Conservation (phyloP, 2,888 invertebrate species). For the Lasioglossum zephyrum region DNA sequence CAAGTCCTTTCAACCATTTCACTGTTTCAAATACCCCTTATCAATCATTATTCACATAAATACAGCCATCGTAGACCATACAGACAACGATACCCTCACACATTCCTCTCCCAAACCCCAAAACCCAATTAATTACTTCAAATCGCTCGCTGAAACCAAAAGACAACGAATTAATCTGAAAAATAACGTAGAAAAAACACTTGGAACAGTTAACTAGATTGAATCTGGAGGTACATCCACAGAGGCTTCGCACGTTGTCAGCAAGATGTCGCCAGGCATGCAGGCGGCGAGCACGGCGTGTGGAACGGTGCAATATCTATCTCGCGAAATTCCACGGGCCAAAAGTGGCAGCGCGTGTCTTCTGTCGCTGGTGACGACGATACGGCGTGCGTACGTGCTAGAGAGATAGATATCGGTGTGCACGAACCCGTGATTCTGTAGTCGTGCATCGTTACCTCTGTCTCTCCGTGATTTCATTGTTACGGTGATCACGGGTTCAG, state of each 20-base stretch:
- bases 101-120: no score
- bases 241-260: not conserved
- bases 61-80: no score
- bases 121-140: no score
- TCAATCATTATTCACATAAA: no score
- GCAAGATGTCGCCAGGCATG: constrained; percentile 50
- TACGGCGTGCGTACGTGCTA: constrained; percentile 38
- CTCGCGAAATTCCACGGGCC: constrained; percentile 64
- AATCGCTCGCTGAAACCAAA: no score
- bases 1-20: no score
- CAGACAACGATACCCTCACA: no score
- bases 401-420: constrained; percentile 17
- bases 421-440: constrained; percentile 7
- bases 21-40: no score
- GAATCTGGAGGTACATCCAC: not conserved
- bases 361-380: constrained; percentile 49
- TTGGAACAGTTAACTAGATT: not conserved
- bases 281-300: not conserved
- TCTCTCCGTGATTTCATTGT: not conserved
- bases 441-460: not conserved
- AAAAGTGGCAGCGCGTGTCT: constrained; percentile 67
- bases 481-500: not conserved
- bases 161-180: accelerated
- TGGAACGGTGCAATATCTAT: constrained; percentile 38
- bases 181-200: not conserved